Evolutionary conservation across 2,797 vertebrate species (phyloP).

Genomic region (Anas bernieri): DNA sequence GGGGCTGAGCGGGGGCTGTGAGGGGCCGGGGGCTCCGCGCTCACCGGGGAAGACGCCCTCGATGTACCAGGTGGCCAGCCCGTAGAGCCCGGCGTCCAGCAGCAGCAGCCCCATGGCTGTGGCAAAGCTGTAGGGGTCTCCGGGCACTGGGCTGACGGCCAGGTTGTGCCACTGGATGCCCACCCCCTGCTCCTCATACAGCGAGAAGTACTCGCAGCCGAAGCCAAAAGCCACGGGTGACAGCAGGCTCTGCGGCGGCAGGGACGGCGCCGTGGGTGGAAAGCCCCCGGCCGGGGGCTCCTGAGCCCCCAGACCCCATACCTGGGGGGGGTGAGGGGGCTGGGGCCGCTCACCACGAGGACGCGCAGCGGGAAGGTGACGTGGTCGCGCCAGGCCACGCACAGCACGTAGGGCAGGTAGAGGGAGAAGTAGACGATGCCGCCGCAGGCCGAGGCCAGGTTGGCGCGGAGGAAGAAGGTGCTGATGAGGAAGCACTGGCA

Average conservation of each 20-base stretch:
- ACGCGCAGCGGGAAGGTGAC: slow-evolving; percentile 79
- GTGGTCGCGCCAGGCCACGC: slow-evolving; percentile 88
- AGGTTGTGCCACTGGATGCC: slow-evolving; percentile 92
- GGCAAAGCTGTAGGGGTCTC: slow-evolving; percentile 86
- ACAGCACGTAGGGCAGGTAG: slow-evolving; percentile 90
- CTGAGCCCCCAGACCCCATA: not conserved
- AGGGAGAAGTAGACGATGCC: slow-evolving; percentile 89
- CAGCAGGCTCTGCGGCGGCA: slow-evolving; percentile 83
- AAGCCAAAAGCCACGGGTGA: slow-evolving; percentile 94
- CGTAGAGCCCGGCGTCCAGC: slow-evolving; percentile 85
- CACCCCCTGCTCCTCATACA: slow-evolving; percentile 90
- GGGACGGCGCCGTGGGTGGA: accelerated
- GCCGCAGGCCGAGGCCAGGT: slow-evolving; percentile 89
- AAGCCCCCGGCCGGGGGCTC: accelerated
- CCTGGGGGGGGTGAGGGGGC: accelerated
- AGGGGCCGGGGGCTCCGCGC: accelerated
- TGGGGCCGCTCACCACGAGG: slow-evolving; percentile 74
- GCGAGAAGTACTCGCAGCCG: slow-evolving; percentile 90
- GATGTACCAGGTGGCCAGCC: slow-evolving; percentile 87
- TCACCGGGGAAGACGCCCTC: slow-evolving; percentile 90
- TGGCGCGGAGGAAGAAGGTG: slow-evolving; percentile 88
- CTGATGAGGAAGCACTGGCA: slow-evolving; percentile 93
- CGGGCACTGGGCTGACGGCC: slow-evolving; percentile 79
- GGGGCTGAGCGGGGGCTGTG: accelerated
- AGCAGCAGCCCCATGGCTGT: slow-evolving; percentile 84